Conservation (phyloP, 2,797 vertebrate genomes). For the Carduelis carduelis region DNA sequence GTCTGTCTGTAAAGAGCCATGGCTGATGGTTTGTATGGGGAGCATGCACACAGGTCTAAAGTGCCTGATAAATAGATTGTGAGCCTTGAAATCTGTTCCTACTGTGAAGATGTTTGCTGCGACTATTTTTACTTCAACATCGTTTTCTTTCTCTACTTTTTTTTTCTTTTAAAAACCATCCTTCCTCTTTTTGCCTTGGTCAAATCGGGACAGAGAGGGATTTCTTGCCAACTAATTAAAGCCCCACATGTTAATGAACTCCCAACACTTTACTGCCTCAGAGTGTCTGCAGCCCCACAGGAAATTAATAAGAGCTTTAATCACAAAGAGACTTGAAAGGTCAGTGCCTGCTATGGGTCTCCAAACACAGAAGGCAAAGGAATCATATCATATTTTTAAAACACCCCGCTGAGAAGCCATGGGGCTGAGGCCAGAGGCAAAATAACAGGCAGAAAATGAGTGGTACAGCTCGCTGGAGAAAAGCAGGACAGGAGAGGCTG, state of each 20-base stretch:
- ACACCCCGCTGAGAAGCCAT: neutral
- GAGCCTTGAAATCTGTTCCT: constrained; percentile 23
- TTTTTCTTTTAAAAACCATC: neutral
- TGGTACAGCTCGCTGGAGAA: neutral
- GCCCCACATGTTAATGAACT: constrained; percentile 70
- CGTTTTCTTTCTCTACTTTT: neutral
- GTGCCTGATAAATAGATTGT: neutral
- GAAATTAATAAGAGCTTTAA: constrained; percentile 78
- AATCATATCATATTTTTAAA: constrained; percentile 52
- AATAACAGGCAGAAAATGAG: constrained; percentile 18
- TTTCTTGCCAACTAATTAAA: constrained; percentile 71
- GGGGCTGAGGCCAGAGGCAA: neutral
- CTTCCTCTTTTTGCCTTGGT: neutral
- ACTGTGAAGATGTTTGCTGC: constrained; percentile 11
- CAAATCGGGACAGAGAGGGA: constrained; percentile 50
- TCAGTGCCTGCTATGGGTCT: constrained; percentile 66
- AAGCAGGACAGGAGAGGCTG: neutral
- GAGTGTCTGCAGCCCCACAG: constrained; percentile 64
- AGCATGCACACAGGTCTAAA: neutral
- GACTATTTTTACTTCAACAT: constrained; percentile 35
- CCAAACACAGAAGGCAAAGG: constrained; percentile 50
- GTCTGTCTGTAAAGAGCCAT: neutral
- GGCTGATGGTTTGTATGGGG: neutral
- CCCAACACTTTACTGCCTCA: constrained; percentile 57
- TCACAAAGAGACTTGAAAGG: constrained; percentile 71